These are phyloP conservation scores for Temnothorax curvispinosus DNA, from an alignment of 1,140 invertebrate species.

Conservation along the genomic window DNA sequence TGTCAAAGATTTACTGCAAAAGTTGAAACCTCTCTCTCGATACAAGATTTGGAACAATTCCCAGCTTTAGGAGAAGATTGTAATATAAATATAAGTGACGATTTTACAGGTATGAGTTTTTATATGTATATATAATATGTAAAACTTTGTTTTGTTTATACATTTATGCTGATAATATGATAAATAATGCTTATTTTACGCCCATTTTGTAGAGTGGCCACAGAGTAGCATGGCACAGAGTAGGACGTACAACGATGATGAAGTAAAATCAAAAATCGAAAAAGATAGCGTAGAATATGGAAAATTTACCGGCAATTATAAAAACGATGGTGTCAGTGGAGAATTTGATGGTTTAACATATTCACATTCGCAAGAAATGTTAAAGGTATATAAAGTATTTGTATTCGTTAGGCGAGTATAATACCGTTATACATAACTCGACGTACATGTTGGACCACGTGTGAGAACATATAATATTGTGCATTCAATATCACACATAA, in stretches of 20 bases:
- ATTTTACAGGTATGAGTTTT: slow-evolving; percentile 46
- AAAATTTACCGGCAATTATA: slow-evolving; percentile 89
- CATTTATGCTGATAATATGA: background rate
- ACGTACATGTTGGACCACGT: too few relatives aligned
- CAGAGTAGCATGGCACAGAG: background rate
- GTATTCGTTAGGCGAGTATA: too few relatives aligned
- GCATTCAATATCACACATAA: too few relatives aligned
- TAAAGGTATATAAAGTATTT: slow-evolving; percentile 68
- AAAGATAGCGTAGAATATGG: slow-evolving; percentile 83
- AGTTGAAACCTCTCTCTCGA: slow-evolving; percentile 63
- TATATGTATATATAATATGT: background rate
- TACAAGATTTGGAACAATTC: slow-evolving; percentile 75
- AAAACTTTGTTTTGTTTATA: too few relatives aligned
- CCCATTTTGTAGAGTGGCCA: slow-evolving; percentile 13
- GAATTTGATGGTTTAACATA: slow-evolving; percentile 92
- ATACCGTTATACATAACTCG: too few relatives aligned
- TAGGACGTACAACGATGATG: background rate
- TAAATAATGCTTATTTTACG: background rate
- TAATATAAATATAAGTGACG: slow-evolving; percentile 56
- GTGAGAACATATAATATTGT: too few relatives aligned
- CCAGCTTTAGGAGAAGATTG: slow-evolving; percentile 72
- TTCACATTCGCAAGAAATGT: slow-evolving; percentile 91
- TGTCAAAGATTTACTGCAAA: slow-evolving; percentile 19
- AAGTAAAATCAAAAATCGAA: background rate
- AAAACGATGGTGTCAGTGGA: slow-evolving; percentile 91